Conservation (phyloP, 2,113 vertebrate species). For the Archilochus colubris region DNA sequence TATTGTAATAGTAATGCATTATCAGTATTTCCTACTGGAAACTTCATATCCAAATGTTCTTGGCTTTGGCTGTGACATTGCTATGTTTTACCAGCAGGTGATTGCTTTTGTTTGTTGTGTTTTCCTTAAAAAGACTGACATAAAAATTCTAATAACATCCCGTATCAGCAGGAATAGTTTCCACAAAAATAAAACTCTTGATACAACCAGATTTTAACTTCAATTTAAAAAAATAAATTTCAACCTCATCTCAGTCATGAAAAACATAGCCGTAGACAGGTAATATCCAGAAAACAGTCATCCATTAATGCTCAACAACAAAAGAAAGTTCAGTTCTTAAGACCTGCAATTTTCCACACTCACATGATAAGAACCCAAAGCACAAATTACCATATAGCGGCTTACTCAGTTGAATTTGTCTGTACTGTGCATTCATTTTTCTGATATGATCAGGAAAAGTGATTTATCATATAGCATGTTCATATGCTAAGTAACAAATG, state of each 20-base stretch:
- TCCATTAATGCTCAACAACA: not conserved
- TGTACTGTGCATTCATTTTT: not conserved
- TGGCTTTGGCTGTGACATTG: not conserved
- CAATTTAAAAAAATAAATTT: not conserved
- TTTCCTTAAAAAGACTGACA: not conserved
- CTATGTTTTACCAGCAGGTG: not conserved
- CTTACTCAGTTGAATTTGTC: not conserved
- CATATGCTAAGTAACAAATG: not conserved
- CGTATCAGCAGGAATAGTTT: not conserved
- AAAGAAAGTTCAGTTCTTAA: not conserved
- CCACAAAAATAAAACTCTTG: not conserved
- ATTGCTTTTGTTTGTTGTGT: not conserved
- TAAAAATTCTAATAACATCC: not conserved
- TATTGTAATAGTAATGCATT: not conserved
- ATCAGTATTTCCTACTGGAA: not conserved
- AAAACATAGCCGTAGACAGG: not conserved
- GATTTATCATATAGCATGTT: not conserved
- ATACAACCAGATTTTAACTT: not conserved
- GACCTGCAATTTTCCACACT: not conserved
- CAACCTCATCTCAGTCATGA: not conserved
- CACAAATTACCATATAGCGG: not conserved
- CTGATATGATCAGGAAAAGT: not conserved
- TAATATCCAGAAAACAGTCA: not conserved
- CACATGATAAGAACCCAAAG: not conserved
- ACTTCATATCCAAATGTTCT: not conserved